Evolutionary conservation across 2,797 vertebrate species (phyloP), one percentile per base, ranked within the genome.

Genomic region (Tarsius wallacei): DNA sequence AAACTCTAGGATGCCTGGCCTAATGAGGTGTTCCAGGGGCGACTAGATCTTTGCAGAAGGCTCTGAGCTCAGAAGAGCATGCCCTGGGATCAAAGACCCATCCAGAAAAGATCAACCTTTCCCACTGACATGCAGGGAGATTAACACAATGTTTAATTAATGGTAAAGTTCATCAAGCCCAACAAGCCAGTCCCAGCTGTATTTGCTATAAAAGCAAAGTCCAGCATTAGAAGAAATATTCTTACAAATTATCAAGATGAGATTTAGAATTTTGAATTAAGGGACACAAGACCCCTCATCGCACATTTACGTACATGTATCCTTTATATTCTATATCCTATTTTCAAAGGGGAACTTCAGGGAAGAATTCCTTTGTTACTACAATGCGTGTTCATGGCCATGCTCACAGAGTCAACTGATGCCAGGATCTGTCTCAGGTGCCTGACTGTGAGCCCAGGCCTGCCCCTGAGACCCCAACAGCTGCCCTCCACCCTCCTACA

Each of bases 121-220:
- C 49, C 94, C 84, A n/a, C 24, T 7, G 74, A 95, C 16, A 36
- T 28, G 11, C 66, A 31, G 53, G 71, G 71, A 88, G 31, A 91
- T 85, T 57, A 73, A 77, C 33, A 24, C 73, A 74, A 77, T 91
- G 49, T 91, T 87, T 93, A 93, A 93, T 93, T 95, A 91, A 78
- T 31, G 42, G 22, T 81, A 66, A 84, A 77, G 19, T 90, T 90
- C 84, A 92, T 68, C 82, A 77, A 90, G 59, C 70, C 96, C 51
- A 70, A 89, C 31, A 36, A 49, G 55, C 47, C 74, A 57, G 33
- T 73, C n/a, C 33, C 10, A 0, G 36, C 61, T 93, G 16, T 28
- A 55, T 76, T 85, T 42, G 49, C 87, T 66, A 12, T 16, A 36
- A 88, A 89, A 47, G 55, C 77, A n/a, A 89, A 83, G 86, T 55